These are phyloP conservation scores for Spea hammondii DNA, from an alignment of 2,797 vertebrate genomes.

Conservation along the genomic window DNA sequence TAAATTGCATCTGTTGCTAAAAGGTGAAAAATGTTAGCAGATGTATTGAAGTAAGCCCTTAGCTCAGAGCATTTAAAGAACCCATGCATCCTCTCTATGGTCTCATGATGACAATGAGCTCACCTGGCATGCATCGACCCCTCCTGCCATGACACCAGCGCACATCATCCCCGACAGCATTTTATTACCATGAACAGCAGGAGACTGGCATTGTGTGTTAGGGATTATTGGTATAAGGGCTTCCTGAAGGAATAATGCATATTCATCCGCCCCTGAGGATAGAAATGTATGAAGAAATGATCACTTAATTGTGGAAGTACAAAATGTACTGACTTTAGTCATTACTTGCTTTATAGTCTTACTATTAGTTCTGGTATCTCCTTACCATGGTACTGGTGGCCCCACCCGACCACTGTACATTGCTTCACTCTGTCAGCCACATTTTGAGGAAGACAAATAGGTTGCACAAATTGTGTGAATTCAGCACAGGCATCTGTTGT, in stretches of 20 bases:
- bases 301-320: too few species aligned
- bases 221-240: slow-evolving; percentile 60
- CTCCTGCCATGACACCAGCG: slow-evolving; percentile 63
- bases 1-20: too few species aligned
- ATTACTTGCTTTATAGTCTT: not conserved
- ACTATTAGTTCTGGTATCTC: not conserved
- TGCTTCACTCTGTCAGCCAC: not conserved
- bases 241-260: slow-evolving; percentile 61
- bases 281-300: not conserved
- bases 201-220: slow-evolving; percentile 50
- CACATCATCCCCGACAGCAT: slow-evolving; percentile 61
- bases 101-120: slow-evolving; percentile 18
- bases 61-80: too few species aligned
- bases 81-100: too few species aligned
- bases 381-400: slow-evolving; percentile 61
- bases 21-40: too few species aligned
- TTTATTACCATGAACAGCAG: slow-evolving; percentile 51
- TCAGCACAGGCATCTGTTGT: slow-evolving; percentile 53
- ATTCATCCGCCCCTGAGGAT: slow-evolving; percentile 57
- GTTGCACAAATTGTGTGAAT: slow-evolving; percentile 56
- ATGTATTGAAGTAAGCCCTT: too few species aligned
- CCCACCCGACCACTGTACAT: slow-evolving; percentile 65
- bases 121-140: slow-evolving; percentile 66
- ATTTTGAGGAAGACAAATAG: slow-evolving; percentile 57
- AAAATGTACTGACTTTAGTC: not conserved